Conservation (phyloP, 2,888 invertebrate genomes). For the Mythimna loreyi region DNA sequence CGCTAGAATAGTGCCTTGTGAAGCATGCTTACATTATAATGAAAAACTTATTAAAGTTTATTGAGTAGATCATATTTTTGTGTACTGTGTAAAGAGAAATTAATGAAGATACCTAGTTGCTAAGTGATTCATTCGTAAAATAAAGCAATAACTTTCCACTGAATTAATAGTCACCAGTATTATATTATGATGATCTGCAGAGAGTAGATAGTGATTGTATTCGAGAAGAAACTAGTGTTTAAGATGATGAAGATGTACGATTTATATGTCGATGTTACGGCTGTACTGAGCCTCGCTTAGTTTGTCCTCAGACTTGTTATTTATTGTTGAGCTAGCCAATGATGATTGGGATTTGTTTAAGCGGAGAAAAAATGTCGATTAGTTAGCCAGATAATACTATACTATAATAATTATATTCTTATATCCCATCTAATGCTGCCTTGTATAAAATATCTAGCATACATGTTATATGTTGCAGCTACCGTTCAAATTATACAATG, state of each 20-base stretch:
- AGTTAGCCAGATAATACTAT: conserved; percentile 41
- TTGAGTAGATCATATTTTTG: conserved; percentile 84
- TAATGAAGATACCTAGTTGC: conserved; percentile 62
- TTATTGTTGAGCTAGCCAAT: conserved; percentile 55
- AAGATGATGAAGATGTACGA: conserved; percentile 57
- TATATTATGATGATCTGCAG: conserved; percentile 72
- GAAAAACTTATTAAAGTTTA: conserved; percentile 75
- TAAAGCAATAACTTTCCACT: conserved; percentile 86
- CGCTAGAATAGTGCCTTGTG: conserved; percentile 90
- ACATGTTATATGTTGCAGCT: conserved; percentile 29
- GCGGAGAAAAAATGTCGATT: conserved; percentile 19
- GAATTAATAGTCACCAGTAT: conserved; percentile 83
- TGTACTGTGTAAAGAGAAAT: conserved; percentile 79
- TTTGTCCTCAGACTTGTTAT: conserved; percentile 54
- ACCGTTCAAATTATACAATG: conserved; percentile 38
- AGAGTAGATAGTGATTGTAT: conserved; percentile 71
- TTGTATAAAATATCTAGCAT: conserved; percentile 31
- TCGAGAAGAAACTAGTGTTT: conserved; percentile 67
- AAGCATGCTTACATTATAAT: conserved; percentile 88
- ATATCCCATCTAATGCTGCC: conserved; percentile 35
- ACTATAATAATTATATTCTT: conserved; percentile 39
- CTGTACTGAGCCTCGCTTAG: conserved; percentile 45
- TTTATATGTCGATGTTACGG: conserved; percentile 53
- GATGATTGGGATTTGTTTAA: conserved; percentile 32
- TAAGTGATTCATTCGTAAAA: conserved; percentile 71